Base-by-base conservation (phyloP, 2,797 vertebrate genomes). In the Florisuga fusca region DNA sequence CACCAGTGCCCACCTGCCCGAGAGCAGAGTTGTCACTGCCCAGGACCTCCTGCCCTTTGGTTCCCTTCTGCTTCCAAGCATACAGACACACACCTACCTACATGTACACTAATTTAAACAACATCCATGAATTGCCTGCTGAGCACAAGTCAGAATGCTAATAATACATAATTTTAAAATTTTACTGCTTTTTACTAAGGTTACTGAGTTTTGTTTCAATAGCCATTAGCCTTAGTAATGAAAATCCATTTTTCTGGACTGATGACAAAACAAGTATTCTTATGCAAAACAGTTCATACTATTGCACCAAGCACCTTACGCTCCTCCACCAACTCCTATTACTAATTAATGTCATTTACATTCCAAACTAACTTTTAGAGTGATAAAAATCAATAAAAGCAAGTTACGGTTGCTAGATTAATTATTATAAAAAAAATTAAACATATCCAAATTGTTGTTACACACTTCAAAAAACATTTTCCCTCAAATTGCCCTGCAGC, bases 21-120 rank as follows among this genome's bases (percentile, higher is more conserved):
- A 33, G 53, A 84, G 38, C 45, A 51, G 18, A 29, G 2, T 2
- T 4, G 20, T 7, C 33, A 17, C 58, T 58, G 34, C 6, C 54
- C 72, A 48, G 53, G 55, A 36, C 59, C n/a, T 36, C 8, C 57
- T 18, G 23, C 5, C 51, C 46, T 27, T 84, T 89, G 48, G 45
- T 63, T 55, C 36, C 36, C 36, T 6, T 68, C 45, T n/a, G 7
- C 34, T 88, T 88, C 50, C 71, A 61, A 80, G 87, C 26, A 23
- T 1, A n/a, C 1, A 62, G 36, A 71, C 31, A 55, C 0, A 0
- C 21, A 58, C 4, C 7, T 7, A 58, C 4, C 7, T 7, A 41
- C 7, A 5, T 2, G 1, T 38, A 17, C 3, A 6, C 15, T n/a
- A 67, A 45, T 31, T 67, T 36, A 68, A 84, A 83, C 5, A 4